These are phyloP conservation scores for Adineta ricciae DNA, from an alignment of 2,888 invertebrate species.

Conservation along the genomic window DNA sequence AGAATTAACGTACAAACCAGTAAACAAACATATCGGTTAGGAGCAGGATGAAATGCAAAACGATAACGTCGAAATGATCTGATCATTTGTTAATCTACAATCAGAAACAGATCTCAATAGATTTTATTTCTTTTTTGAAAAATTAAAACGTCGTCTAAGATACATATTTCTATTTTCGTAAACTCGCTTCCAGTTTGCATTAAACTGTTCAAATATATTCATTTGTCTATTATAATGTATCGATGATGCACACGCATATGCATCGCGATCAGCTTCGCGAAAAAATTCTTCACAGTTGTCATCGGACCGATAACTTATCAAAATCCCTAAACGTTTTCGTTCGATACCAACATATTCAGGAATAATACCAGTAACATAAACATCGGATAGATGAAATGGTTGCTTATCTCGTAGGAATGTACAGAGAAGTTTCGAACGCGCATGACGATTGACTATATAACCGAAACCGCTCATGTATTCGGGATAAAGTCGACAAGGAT, in stretches of 20 bases:
- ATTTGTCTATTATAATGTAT: not conserved
- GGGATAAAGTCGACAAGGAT: not conserved
- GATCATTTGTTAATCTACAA: not conserved
- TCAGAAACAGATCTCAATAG: not conserved
- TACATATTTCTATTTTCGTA: not conserved
- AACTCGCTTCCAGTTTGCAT: not conserved
- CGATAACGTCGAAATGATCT: not conserved
- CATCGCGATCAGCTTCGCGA: not conserved
- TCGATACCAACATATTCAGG: not conserved
- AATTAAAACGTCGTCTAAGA: not conserved
- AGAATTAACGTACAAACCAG: not conserved
- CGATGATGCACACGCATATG: not conserved
- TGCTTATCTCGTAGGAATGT: not conserved
- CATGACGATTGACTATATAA: not conserved
- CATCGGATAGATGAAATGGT: constrained; percentile 36
- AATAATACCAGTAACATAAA: constrained; percentile 39
- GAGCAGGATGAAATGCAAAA: not conserved
- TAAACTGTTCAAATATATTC: not conserved
- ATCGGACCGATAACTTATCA: not conserved
- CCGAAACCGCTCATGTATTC: not conserved
- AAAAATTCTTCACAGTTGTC: constrained; percentile 1
- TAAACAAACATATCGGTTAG: not conserved
- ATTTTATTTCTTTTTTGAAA: not conserved
- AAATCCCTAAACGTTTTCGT: not conserved
- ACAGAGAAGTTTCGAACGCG: not conserved